Base-by-base conservation (phyloP, 2,888 invertebrate species). In the Pyrocoelia pectoralis region DNA sequence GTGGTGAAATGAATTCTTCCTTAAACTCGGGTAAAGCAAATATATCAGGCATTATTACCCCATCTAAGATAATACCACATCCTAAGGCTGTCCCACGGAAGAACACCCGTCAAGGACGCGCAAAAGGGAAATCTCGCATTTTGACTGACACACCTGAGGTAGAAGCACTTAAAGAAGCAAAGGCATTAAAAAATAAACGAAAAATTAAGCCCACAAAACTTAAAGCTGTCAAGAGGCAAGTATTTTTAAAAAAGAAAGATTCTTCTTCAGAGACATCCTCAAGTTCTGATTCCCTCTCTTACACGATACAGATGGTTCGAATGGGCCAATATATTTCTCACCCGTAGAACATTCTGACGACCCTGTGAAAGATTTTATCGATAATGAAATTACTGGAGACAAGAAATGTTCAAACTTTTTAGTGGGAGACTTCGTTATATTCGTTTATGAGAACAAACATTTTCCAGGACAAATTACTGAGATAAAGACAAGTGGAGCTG, bases 401-500 rank as follows among this genome's bases (percentile, higher is more conserved):
- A n/a, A n/a, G n/a, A n/a, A 38, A 12, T 3, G n/a, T n/a, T n/a
- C 3, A 38, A 38, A 9, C 12, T 38, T 38, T 38, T 38, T 38
- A 38, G 38, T 38, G 38, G 33, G 29, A n/a, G 15, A 50, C 24
- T 51, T 29, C 14, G 51, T 51, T 13, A 29, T 19, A 8, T 18
- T 49, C 1, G 9, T 19, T 10, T 49, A 18, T 15, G n/a, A 49
- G 3, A 12, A 15, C 8, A 49, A 18, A n/a, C n/a, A 49, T 17
- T 49, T n/a, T 49, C 50, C 56, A 2, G 49, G 56, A 1, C 9
- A 51, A 12, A 38, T 41, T 2, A 1, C 13, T 5, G 6, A n/a
- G 2, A 19, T 40, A n/a, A 19, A 12, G 2, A 40, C 28, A 12
- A 15, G 24, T 19, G 58, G 58, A 51, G 51, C 58, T 51, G 41